Evolutionary conservation across 2,113 vertebrate genomes (phyloP).

Genomic region (Catagonus wagneri): DNA sequence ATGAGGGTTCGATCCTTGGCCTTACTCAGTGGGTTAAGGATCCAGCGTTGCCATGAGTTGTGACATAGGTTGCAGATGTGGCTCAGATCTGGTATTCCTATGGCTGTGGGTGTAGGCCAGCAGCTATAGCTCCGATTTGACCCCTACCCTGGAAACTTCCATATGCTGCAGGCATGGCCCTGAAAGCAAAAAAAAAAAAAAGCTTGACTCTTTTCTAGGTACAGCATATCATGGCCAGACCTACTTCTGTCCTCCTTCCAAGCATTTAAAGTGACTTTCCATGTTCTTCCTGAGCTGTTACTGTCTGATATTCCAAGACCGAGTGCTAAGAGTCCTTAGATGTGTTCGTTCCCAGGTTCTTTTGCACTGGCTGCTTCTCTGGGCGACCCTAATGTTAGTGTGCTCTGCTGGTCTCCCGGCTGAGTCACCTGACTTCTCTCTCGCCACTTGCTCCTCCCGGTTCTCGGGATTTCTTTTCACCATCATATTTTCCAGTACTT

Average conservation of each 20-base stretch:
- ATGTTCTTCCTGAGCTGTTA: neutral
- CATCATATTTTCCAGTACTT: neutral
- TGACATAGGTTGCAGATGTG: too few species aligned
- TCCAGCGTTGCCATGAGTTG: too few species aligned
- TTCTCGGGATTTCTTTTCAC: neutral
- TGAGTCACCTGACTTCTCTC: too few species aligned
- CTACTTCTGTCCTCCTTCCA: neutral
- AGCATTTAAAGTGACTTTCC: neutral
- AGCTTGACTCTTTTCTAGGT: neutral
- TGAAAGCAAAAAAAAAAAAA: too few species aligned
- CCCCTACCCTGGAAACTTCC: too few species aligned
- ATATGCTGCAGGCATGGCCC: too few species aligned
- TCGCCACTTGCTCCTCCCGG: neutral
- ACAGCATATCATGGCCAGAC: neutral
- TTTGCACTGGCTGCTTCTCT: neutral
- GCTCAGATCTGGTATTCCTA: too few species aligned
- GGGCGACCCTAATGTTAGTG: accelerated
- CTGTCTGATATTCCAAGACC: neutral
- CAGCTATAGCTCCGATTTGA: too few species aligned
- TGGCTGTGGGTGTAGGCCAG: too few species aligned
- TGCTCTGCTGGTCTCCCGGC: neutral
- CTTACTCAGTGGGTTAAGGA: too few species aligned
- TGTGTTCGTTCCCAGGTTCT: neutral
- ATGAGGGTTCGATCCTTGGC: too few species aligned
- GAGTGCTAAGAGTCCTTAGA: neutral